Evolutionary conservation across 2,888 invertebrate genomes (phyloP).

Genomic region (Lutraria lutraria): DNA sequence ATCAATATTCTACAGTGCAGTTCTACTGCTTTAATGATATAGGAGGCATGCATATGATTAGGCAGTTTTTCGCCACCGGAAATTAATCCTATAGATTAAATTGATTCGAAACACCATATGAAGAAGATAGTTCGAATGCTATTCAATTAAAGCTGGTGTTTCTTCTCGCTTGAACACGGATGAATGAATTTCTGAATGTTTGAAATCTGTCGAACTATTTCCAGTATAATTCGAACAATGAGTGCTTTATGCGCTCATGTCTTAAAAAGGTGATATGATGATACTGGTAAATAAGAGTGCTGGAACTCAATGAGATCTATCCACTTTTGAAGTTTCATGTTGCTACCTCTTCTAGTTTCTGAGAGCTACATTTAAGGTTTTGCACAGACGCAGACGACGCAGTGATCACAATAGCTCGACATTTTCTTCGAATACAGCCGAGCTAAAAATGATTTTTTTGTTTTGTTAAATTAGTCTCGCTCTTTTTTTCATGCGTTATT

Average conservation of each 20-base stretch:
- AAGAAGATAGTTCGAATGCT: neutral
- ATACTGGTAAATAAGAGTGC: no score
- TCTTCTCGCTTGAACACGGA: neutral
- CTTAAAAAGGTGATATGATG: no score
- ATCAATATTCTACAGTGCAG: neutral
- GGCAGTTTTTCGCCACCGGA: neutral
- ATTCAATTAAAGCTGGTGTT: neutral
- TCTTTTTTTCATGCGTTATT: no score
- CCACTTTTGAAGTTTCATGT: no score
- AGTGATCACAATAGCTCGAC: no score
- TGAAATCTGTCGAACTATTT: neutral
- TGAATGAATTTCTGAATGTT: neutral
- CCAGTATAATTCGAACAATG: neutral
- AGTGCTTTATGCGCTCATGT: neutral
- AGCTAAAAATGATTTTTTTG: no score
- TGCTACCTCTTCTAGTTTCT: no score
- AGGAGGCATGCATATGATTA: neutral
- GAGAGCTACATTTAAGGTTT: no score
- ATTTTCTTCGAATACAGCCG: no score
- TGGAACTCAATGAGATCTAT: no score
- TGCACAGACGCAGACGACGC: no score
- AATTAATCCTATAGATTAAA: neutral
- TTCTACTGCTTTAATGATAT: neutral
- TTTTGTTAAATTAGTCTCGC: no score
- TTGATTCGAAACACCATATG: neutral